Percentiles rank a stretch among this genome's conserved stretches.
Evolutionary conservation across 2,888 invertebrate genomes (phyloP).

Genomic region (Agonum fuliginosum): DNA sequence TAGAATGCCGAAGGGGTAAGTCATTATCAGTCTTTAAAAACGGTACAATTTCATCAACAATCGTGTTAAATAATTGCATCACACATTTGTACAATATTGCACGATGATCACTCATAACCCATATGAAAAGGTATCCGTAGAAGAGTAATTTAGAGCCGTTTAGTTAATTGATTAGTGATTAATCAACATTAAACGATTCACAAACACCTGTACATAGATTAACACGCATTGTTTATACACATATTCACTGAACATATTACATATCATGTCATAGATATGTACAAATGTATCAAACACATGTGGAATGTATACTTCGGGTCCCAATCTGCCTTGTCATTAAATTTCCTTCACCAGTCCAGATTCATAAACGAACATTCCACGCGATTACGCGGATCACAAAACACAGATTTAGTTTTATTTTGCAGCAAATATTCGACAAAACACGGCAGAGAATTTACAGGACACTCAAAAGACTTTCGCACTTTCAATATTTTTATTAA

Average conservation of each 20-base stretch:
- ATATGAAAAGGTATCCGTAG: slow-evolving; percentile 55
- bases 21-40: slow-evolving; percentile 59
- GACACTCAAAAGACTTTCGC: too few relatives aligned
- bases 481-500: slow-evolving; percentile 58
- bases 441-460: neutral
- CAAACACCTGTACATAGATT: slow-evolving; percentile 52
- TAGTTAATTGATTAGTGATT: slow-evolving; percentile 47
- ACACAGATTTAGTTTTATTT: slow-evolving; percentile 36
- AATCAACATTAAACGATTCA: slow-evolving; percentile 52
- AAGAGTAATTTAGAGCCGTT: slow-evolving; percentile 20
- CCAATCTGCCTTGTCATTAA: slow-evolving; percentile 77
- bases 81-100: slow-evolving; percentile 58
- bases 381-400: slow-evolving; percentile 57
- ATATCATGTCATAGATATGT: slow-evolving; percentile 19
- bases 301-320: slow-evolving; percentile 80
- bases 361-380: slow-evolving; percentile 70
- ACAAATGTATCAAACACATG: slow-evolving; percentile 68
- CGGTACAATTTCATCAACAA: neutral
- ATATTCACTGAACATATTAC: slow-evolving; percentile 6
- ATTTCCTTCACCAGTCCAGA: slow-evolving; percentile 59
- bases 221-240: slow-evolving; percentile 41
- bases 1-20: slow-evolving; percentile 82
- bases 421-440: neutral
- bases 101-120: slow-evolving; percentile 54
- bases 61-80: slow-evolving; percentile 29